These are phyloP conservation scores for Spinibarbus caldwelli DNA, from an alignment of 2,797 vertebrate genomes.

Conservation along the genomic window DNA sequence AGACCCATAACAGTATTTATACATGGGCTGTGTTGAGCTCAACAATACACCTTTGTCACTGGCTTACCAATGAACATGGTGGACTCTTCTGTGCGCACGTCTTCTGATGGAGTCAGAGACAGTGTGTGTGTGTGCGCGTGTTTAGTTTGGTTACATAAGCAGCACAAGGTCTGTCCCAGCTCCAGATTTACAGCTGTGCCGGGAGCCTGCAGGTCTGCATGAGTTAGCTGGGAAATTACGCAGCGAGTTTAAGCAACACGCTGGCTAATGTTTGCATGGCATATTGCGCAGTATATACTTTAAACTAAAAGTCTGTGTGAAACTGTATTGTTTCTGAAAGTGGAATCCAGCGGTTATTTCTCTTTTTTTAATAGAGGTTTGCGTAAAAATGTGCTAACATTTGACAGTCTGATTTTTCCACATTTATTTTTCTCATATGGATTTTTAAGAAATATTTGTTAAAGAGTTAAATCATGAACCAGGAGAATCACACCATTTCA, in stretches of 20 bases:
- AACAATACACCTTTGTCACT: not conserved
- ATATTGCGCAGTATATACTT: too few species aligned
- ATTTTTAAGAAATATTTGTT: too few species aligned
- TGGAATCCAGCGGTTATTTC: not conserved
- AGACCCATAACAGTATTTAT: conserved; percentile 63
- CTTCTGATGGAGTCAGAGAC: not conserved
- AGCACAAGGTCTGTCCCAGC: conserved; percentile 40
- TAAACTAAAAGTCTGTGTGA: too few species aligned
- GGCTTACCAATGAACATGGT: too few species aligned
- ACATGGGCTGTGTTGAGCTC: conserved; percentile 28
- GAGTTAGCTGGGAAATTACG: conserved; percentile 47
- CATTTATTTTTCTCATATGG: too few species aligned
- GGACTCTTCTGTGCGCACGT: not conserved
- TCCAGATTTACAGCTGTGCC: conserved; percentile 26
- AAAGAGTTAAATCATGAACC: too few species aligned
- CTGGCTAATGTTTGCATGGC: not conserved
- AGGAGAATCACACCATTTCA: not conserved
- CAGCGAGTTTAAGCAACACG: conserved; percentile 47
- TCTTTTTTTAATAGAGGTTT: not conserved
- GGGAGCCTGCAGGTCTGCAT: conserved; percentile 37
- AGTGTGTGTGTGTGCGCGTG: not conserved
- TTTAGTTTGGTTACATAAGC: conserved; percentile 42
- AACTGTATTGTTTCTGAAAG: not conserved
- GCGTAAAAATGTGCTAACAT: not conserved
- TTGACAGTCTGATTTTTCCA: too few species aligned